Conservation (phyloP, 2,113 vertebrate species). For the Myotis davidii region DNA sequence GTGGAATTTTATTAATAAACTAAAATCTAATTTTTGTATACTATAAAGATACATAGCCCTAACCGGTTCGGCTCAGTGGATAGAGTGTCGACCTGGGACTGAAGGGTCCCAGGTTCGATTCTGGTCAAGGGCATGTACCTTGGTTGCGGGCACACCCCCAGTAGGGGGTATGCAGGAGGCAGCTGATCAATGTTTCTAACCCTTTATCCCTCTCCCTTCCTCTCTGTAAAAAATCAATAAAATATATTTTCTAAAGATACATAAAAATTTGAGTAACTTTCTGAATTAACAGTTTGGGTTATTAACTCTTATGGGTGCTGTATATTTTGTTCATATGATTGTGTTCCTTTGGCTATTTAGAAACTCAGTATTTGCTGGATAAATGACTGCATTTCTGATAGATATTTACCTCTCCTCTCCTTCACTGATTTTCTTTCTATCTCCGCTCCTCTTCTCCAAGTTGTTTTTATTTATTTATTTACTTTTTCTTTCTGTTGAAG, state of each 20-base stretch:
- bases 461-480: background rate
- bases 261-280: background rate
- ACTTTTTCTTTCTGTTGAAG: background rate
- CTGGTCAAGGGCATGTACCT: too few species aligned
- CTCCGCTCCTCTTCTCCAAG: background rate
- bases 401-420: background rate
- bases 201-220: too few species aligned
- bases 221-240: too few species aligned
- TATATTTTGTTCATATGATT: background rate
- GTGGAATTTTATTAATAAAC: background rate
- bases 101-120: too few species aligned
- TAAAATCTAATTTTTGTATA: background rate
- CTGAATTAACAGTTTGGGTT: background rate
- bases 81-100: too few species aligned
- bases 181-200: too few species aligned
- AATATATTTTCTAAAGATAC: background rate
- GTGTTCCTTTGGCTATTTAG: background rate
- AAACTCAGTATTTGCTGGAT: background rate
- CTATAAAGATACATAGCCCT: background rate
- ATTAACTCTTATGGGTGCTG: background rate
- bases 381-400: constrained; percentile 19
- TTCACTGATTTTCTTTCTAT: background rate
- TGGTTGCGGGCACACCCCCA: too few species aligned
- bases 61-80: too few species aligned
- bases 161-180: too few species aligned